phyloP scores from a whole-genome alignment of 2,797 vertebrate species.

The Ptychobarbus kaznakovi region DNA sequence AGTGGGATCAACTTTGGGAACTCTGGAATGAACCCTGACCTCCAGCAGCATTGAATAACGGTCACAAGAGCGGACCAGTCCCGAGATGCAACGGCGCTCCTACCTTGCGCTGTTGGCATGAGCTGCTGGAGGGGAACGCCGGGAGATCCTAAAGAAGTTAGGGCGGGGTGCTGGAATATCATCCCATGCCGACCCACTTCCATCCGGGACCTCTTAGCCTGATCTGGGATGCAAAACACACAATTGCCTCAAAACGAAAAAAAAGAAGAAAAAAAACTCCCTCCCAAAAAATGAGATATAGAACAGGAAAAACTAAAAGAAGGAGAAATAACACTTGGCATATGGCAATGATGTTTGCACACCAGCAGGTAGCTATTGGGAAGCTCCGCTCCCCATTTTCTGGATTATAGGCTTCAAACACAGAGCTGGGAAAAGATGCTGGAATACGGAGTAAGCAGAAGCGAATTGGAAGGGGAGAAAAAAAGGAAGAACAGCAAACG shows the following conservation, averaged over 20 bases:
- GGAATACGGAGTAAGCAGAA: slow-evolving; percentile 84
- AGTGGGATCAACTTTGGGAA: slow-evolving; percentile 32
- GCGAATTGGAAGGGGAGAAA: slow-evolving; percentile 79
- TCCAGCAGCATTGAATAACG: slow-evolving; percentile 79
- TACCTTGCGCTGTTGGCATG: slow-evolving; percentile 99
- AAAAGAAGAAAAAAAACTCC: slow-evolving; percentile 27
- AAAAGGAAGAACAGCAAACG: slow-evolving; percentile 72
- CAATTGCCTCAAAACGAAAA: slow-evolving; percentile 88
- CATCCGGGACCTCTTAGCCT: slow-evolving; percentile 99
- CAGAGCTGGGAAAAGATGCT: slow-evolving; percentile 82
- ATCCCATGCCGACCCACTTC: slow-evolving; percentile 99
- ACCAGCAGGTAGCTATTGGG: slow-evolving; percentile 64
- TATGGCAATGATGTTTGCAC: slow-evolving; percentile 78
- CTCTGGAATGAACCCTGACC: slow-evolving; percentile 58
- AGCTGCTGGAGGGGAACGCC: slow-evolving; percentile 98
- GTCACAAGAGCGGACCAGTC: slow-evolving; percentile 66
- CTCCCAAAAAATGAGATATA: slow-evolving; percentile 33
- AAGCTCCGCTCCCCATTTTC: slow-evolving; percentile 45
- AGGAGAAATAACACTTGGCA: slow-evolving; percentile 70
- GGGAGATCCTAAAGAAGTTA: slow-evolving; percentile 91
- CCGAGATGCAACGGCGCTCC: slow-evolving; percentile 79
- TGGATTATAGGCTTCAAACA: slow-evolving; percentile 74
- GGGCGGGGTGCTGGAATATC: slow-evolving; percentile 98
- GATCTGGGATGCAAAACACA: slow-evolving; percentile 96
- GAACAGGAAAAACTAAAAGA: slow-evolving; percentile 27